Conservation (phyloP, 2,888 invertebrate genomes). For the Onthophagus sagittarius region DNA sequence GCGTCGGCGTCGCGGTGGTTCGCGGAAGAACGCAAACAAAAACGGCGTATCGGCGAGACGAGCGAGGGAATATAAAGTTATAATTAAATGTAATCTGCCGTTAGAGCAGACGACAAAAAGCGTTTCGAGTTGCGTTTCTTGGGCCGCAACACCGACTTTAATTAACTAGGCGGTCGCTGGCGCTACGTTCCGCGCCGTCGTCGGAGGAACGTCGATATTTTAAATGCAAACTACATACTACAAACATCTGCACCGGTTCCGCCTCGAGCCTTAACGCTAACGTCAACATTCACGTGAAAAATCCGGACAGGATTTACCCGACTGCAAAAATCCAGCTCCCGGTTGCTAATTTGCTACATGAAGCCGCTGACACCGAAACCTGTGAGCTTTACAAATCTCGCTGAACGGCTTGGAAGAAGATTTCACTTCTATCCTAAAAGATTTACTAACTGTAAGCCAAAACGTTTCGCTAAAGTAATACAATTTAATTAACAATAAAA, state of each 20-base stretch:
- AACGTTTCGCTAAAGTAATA: too few relatives aligned
- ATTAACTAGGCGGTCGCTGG: neutral
- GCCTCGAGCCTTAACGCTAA: neutral
- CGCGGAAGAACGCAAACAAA: neutral
- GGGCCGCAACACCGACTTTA: neutral
- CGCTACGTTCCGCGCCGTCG: neutral
- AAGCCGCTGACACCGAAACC: neutral
- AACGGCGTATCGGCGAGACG: neutral
- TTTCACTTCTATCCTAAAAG: too few relatives aligned
- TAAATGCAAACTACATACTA: neutral
- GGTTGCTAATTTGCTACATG: neutral
- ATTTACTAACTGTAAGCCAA: too few relatives aligned
- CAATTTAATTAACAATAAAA: neutral
- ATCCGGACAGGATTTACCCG: neutral
- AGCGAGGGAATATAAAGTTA: slow-evolving; percentile 2
- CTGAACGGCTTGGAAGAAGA: too few relatives aligned
- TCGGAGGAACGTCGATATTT: neutral
- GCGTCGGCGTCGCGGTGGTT: neutral
- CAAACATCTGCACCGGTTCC: neutral
- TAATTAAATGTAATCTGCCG: slow-evolving; percentile 12
- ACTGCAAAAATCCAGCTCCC: neutral
- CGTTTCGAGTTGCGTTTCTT: neutral
- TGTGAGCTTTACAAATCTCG: neutral
- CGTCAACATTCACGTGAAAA: neutral
- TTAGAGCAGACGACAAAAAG: neutral